phyloP scores from a whole-genome alignment of 2,113 vertebrate genomes.

The Cheilinus undulatus region DNA sequence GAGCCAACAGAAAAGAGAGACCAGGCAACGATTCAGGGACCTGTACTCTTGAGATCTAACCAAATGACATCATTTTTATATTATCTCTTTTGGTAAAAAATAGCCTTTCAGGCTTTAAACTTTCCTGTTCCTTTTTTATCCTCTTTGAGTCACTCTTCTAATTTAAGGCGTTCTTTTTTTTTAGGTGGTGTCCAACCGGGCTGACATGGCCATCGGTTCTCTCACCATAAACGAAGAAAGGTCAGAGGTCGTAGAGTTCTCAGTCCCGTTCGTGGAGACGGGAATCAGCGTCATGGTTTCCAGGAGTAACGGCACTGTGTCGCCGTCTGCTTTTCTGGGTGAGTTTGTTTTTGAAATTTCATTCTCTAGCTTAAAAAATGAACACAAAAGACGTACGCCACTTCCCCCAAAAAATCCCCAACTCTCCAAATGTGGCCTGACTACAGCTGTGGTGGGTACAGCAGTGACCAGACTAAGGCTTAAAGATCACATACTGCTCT shows the following conservation, averaged over 20 bases:
- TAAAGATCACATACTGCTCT: no score
- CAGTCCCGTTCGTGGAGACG: slow-evolving; percentile 92
- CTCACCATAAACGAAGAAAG: slow-evolving; percentile 93
- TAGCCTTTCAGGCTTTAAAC: not conserved
- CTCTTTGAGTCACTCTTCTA: not conserved
- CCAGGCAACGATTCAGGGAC: not conserved
- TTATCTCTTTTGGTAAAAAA: not conserved
- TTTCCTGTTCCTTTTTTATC: not conserved
- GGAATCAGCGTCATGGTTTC: slow-evolving; percentile 95
- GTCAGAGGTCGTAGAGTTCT: slow-evolving; percentile 92
- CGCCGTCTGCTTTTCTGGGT: slow-evolving; percentile 92
- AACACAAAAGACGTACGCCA: no score
- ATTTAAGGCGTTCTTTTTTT: slow-evolving; percentile 8
- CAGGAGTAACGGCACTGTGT: slow-evolving; percentile 92
- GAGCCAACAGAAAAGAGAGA: not conserved
- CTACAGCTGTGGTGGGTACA: no score
- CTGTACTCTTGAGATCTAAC: not conserved
- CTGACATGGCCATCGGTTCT: slow-evolving; percentile 94
- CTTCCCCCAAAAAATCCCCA: no score
- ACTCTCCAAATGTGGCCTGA: no score
- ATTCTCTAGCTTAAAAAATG: no score
- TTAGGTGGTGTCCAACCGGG: slow-evolving; percentile 90
- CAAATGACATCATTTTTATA: not conserved
- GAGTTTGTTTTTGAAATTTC: slow-evolving; percentile 19
- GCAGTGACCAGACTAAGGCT: no score